Evolutionary conservation across 2,113 vertebrate species (phyloP).

Genomic region (Tachycineta bicolor): DNA sequence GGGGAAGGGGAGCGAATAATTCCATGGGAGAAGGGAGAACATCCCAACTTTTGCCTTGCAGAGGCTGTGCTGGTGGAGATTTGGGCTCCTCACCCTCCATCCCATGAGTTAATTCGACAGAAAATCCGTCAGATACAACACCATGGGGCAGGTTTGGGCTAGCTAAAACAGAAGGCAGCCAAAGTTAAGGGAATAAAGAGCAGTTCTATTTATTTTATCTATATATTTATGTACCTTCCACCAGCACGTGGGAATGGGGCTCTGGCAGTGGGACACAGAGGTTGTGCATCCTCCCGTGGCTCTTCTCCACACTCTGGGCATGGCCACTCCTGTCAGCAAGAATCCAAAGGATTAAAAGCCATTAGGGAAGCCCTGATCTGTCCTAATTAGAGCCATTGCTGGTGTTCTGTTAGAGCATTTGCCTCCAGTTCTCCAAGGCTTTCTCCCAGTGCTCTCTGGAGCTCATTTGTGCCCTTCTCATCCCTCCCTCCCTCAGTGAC

Average conservation of each 20-base stretch:
- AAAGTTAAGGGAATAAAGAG: no score
- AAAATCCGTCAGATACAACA: no score
- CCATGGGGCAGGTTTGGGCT: no score
- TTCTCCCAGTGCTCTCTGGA: not conserved
- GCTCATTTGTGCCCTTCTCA: not conserved
- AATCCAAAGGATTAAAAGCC: not conserved
- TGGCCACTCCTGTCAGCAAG: not conserved
- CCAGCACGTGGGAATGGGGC: not conserved
- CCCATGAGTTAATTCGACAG: no score
- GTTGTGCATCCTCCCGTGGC: fast-evolving
- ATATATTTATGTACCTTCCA: no score
- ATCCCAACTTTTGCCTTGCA: not conserved
- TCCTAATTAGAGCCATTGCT: not conserved
- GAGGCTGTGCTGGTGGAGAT: not conserved
- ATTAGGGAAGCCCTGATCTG: not conserved
- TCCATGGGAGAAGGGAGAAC: fast-evolving
- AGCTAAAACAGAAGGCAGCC: no score
- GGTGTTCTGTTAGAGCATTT: not conserved
- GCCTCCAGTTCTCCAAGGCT: not conserved
- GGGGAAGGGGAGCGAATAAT: not conserved
- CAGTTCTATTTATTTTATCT: no score
- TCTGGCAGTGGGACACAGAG: not conserved
- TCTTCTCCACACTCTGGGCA: not conserved
- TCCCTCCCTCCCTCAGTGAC: not conserved
- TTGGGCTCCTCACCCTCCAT: not conserved